phyloP scores from a whole-genome alignment of 2,113 vertebrate genomes.

The Colius striatus region DNA sequence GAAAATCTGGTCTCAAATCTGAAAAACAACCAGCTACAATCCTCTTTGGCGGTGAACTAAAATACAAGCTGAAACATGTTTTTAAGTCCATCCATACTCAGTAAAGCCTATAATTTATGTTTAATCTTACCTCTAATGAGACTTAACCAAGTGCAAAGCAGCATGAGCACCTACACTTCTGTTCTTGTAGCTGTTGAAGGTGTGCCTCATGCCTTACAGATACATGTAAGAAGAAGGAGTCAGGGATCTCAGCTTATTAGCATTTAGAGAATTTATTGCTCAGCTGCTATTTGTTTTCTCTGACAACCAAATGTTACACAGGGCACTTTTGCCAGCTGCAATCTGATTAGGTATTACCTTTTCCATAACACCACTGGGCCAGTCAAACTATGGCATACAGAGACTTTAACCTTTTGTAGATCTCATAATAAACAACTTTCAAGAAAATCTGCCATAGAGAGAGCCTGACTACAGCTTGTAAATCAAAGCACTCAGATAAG shows the following conservation, averaged over 20 bases:
- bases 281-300: conserved; percentile 63
- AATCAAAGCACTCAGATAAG: conserved; percentile 61
- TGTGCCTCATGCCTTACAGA: not conserved
- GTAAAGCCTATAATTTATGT: not conserved
- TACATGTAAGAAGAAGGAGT: not conserved
- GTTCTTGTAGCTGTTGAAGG: not conserved
- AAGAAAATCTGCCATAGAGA: conserved; percentile 43
- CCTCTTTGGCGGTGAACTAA: not conserved
- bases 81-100: not conserved
- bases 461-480: conserved; percentile 54
- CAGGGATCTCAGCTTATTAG: conserved; percentile 13
- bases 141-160: not conserved
- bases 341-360: conserved; percentile 63
- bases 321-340: conserved; percentile 58
- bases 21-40: not conserved
- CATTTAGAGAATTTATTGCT: conserved; percentile 41
- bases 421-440: conserved; percentile 34
- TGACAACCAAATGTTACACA: conserved; percentile 62
- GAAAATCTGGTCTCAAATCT: not conserved
- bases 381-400: conserved; percentile 1
- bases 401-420: conserved; percentile 55
- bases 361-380: conserved; percentile 37
- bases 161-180: not conserved
- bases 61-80: not conserved
- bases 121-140: not conserved